Evolutionary conservation across 2,113 vertebrate genomes (phyloP).

Genomic region (Prinia subflava): DNA sequence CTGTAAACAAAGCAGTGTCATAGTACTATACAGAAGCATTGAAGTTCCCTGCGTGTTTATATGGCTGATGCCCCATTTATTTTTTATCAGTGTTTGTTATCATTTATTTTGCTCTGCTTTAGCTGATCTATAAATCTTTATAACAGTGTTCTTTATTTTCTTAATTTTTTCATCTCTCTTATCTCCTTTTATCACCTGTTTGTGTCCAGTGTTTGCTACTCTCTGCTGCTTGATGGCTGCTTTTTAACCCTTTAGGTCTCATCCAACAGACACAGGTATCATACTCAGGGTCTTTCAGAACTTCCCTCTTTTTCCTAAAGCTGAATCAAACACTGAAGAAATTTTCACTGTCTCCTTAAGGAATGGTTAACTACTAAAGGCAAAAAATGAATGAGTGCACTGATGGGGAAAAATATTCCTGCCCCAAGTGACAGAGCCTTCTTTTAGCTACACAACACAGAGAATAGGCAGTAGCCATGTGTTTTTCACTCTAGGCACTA

Average conservation of each 20-base stretch:
- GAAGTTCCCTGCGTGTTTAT: constrained; percentile 69
- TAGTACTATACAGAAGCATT: constrained; percentile 72
- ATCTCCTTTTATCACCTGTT: constrained; percentile 70
- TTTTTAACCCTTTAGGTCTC: background rate
- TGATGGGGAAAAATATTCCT: background rate
- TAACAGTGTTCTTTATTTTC: constrained; percentile 67
- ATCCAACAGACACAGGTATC: background rate
- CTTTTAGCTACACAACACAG: background rate
- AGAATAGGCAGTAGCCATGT: background rate
- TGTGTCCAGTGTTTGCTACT: constrained; percentile 52
- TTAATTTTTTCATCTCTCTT: constrained; percentile 64
- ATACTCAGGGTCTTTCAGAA: background rate
- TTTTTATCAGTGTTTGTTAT: constrained; percentile 71
- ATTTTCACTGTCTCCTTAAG: background rate
- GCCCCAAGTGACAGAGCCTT: background rate
- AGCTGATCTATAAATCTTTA: constrained; percentile 70
- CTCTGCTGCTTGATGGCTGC: background rate
- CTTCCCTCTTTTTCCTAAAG: background rate
- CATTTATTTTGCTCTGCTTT: constrained; percentile 60
- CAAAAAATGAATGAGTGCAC: background rate
- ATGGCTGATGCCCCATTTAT: constrained; percentile 52
- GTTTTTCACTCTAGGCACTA: background rate
- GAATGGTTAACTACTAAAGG: background rate
- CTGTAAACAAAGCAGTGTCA: constrained; percentile 73
- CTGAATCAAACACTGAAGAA: background rate